Percentiles rank a stretch among this genome's conserved stretches.
These are phyloP conservation scores for Mya arenaria DNA, from an alignment of 1,140 invertebrate species.

Conservation along the genomic window DNA sequence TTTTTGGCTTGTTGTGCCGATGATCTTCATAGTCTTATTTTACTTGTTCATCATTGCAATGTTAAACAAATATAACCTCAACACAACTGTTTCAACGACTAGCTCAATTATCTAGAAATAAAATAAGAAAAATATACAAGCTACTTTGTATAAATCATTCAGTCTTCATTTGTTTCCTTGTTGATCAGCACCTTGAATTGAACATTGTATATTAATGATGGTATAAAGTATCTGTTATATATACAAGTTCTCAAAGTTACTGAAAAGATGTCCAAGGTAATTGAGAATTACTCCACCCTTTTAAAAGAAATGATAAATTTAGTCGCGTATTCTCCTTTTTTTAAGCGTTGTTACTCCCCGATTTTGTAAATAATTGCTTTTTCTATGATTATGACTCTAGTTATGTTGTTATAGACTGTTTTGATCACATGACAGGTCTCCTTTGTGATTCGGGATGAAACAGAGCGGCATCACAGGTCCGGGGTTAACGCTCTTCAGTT, in stretches of 20 bases:
- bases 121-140: no score
- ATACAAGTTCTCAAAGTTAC: background rate
- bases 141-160: no score
- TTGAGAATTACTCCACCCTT: background rate
- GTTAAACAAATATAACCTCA: no score
- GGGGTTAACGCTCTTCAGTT: conserved; percentile 98
- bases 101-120: no score
- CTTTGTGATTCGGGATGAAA: conserved; percentile 98
- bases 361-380: background rate
- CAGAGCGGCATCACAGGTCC: conserved; percentile 95
- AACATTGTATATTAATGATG: background rate
- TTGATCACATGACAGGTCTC: conserved; percentile 88
- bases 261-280: no score
- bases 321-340: background rate
- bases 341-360: background rate
- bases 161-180: no score
- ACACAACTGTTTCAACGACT: no score
- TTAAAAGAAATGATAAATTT: background rate
- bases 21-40: no score
- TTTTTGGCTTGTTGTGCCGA: no score
- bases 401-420: background rate
- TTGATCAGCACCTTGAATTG: no score
- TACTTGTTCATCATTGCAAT: no score
- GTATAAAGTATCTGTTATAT: background rate
- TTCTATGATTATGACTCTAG: background rate